phyloP scores from a whole-genome alignment of 2,888 invertebrate species.

The Xanthorhoe designata region DNA sequence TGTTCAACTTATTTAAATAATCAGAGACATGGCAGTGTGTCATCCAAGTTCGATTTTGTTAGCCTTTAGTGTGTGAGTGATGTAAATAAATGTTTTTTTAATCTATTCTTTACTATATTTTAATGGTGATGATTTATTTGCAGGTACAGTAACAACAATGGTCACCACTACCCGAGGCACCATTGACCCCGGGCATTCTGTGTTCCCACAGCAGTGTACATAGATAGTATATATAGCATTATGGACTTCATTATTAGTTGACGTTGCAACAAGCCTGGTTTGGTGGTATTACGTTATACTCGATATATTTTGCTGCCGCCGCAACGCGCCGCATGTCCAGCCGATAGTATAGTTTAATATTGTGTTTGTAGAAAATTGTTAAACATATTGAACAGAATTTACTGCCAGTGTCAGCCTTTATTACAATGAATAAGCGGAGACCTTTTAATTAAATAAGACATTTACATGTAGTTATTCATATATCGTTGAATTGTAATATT shows the following conservation, averaged over 20 bases:
- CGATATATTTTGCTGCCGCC: constrained; percentile 40
- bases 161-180: constrained; percentile 76
- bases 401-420: constrained; percentile 63
- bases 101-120: too few species aligned
- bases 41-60: not conserved
- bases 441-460: constrained; percentile 39
- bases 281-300: constrained; percentile 34
- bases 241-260: constrained; percentile 65
- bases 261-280: constrained; percentile 51
- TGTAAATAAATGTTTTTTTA: too few species aligned
- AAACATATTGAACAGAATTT: constrained; percentile 44
- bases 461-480: constrained; percentile 40
- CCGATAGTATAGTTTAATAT: constrained; percentile 36
- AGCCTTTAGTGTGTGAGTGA: not conserved
- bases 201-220: constrained; percentile 60
- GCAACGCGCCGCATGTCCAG: constrained; percentile 40
- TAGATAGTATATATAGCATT: constrained; percentile 57
- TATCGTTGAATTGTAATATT: constrained; percentile 47
- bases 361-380: constrained; percentile 40
- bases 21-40: not conserved
- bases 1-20: not conserved
- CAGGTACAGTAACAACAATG: constrained; percentile 70
- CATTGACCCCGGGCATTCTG: constrained; percentile 74
- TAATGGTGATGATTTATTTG: constrained; percentile 21
- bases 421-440: constrained; percentile 43